Evolutionary conservation across 2,888 invertebrate genomes (phyloP).

Genomic region (Ophioninae sp.): DNA sequence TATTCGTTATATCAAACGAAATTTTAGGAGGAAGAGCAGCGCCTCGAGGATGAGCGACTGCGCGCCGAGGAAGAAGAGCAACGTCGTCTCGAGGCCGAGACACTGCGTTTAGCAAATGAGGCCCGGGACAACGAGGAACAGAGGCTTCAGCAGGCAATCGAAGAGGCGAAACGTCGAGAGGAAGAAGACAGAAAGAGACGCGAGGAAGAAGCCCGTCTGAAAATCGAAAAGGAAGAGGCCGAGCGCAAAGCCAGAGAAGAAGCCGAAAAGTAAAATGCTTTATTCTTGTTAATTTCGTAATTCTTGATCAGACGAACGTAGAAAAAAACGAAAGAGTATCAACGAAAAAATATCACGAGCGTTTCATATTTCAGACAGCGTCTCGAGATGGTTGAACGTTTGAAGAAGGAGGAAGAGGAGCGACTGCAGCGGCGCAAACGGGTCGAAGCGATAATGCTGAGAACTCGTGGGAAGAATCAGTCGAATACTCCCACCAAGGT

Average conservation of each 20-base stretch:
- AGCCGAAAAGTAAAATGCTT: constrained; percentile 85
- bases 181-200: constrained; percentile 89
- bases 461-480: constrained; percentile 87
- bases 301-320: constrained; percentile 13
- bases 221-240: constrained; percentile 88
- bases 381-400: constrained; percentile 91
- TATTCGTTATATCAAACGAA: background rate
- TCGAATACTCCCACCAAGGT: constrained; percentile 82
- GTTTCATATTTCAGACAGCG: constrained; percentile 83
- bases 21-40: constrained; percentile 86
- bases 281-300: constrained; percentile 36
- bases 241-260: constrained; percentile 92
- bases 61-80: constrained; percentile 92
- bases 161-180: constrained; percentile 89
- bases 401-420: constrained; percentile 94
- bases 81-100: constrained; percentile 90
- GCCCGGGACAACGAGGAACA: constrained; percentile 93
- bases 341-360: background rate
- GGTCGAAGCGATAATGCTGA: constrained; percentile 95
- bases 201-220: constrained; percentile 85
- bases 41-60: constrained; percentile 87
- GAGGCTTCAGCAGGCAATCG: constrained; percentile 87
- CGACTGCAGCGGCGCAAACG: constrained; percentile 93
- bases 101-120: constrained; percentile 88
- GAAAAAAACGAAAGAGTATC: constrained; percentile 6